Percentiles rank a stretch among this genome's conserved stretches.
Conservation (phyloP, 1,140 invertebrate species). For the Drosophila nigrodunni region DNA sequence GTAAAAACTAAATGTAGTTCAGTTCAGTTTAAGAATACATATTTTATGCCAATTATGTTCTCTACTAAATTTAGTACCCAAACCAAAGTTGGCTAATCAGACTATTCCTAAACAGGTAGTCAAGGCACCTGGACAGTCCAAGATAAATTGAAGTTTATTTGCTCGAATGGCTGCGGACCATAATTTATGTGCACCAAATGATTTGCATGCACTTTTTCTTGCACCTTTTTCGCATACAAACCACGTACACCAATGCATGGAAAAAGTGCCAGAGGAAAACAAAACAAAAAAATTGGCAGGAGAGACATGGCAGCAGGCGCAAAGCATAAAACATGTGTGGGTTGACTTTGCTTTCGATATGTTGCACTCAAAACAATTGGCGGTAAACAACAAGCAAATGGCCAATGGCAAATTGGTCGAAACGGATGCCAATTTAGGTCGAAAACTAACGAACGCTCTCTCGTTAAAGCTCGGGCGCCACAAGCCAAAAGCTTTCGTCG, state of each 20-base stretch:
- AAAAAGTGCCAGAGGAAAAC: constrained; percentile 14
- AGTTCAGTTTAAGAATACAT: too few species aligned
- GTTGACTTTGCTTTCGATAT: constrained; percentile 58
- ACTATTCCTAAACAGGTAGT: not conserved
- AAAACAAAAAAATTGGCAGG: not conserved
- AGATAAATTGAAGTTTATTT: constrained; percentile 75
- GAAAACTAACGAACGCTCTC: constrained; percentile 30
- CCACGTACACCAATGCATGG: constrained; percentile 1
- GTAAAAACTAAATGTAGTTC: too few species aligned
- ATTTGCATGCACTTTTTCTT: constrained; percentile 72
- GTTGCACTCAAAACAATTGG: constrained; percentile 75
- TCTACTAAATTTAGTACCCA: too few species aligned
- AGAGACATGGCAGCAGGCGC: not conserved
- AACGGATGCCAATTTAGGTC: constrained; percentile 46
- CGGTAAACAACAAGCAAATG: constrained; percentile 50
- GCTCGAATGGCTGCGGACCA: constrained; percentile 46
- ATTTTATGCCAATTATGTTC: too few species aligned
- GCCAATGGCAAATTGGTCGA: constrained; percentile 56
- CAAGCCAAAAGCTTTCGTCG: constrained; percentile 45
- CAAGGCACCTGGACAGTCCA: not conserved
- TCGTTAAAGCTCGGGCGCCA: constrained; percentile 24
- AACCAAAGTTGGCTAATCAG: constrained; percentile 3
- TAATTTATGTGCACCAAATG: constrained; percentile 77
- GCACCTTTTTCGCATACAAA: constrained; percentile 38
- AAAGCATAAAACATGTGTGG: constrained; percentile 41